Percentiles rank a stretch among this genome's conserved stretches.
These are phyloP conservation scores for Orthosia cruda DNA, from an alignment of 2,888 invertebrate genomes.

Conservation along the genomic window DNA sequence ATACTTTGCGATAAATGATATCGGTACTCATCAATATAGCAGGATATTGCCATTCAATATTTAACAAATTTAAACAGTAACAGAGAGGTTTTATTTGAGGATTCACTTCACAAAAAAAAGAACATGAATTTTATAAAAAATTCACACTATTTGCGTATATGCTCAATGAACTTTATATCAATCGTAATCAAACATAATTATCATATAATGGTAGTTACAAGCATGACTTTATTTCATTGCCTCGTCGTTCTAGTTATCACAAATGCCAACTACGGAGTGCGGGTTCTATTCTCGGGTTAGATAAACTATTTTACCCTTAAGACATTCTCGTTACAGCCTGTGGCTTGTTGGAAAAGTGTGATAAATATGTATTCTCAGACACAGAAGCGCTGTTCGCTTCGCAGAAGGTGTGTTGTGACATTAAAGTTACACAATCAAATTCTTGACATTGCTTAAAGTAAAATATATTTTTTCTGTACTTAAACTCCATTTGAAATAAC, in stretches of 20 bases:
- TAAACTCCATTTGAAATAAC: too few species aligned
- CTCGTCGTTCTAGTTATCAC: background rate
- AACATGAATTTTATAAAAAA: background rate
- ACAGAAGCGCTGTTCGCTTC: background rate
- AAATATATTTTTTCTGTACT: too few species aligned
- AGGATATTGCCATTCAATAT: background rate
- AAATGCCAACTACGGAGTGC: too few species aligned
- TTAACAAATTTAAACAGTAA: background rate
- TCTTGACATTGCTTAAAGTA: too few species aligned
- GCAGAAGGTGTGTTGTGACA: too few species aligned
- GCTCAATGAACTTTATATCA: constrained; percentile 6
- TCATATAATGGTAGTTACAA: background rate
- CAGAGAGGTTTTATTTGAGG: background rate
- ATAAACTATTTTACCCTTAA: background rate
- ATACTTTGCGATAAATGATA: background rate
- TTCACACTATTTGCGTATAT: background rate
- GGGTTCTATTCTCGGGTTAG: background rate
- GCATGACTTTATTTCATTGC: background rate
- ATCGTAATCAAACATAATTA: background rate
- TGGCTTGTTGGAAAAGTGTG: background rate
- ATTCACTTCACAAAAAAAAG: background rate
- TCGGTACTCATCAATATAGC: background rate
- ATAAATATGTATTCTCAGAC: background rate
- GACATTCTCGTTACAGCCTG: background rate
- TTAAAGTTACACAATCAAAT: too few species aligned